These are phyloP conservation scores for Eudemis profundana DNA, from an alignment of 2,888 invertebrate genomes.

Conservation along the genomic window DNA sequence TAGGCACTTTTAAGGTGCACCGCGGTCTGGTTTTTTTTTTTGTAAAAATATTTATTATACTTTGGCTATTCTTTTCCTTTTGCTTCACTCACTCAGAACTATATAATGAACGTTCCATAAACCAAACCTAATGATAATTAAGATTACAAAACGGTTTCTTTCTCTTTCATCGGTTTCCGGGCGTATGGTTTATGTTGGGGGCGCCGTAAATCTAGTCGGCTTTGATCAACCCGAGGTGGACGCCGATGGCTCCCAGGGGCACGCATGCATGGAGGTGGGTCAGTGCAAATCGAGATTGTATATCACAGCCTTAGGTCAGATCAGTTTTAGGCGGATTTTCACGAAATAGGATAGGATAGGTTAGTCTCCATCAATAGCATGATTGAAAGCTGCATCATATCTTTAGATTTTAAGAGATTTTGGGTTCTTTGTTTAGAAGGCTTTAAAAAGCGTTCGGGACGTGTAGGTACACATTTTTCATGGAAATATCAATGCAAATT, in stretches of 20 bases:
- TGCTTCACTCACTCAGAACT: slow-evolving; percentile 4
- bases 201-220: slow-evolving; percentile 63
- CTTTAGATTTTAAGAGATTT: not conserved
- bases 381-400: too few relatives aligned
- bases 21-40: too few relatives aligned
- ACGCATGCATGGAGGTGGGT: slow-evolving; percentile 43
- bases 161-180: slow-evolving; percentile 67
- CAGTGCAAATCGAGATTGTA: slow-evolving; percentile 45
- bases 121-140: slow-evolving; percentile 42
- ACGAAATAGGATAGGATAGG: not conserved
- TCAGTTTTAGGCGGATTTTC: slow-evolving; percentile 1
- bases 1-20: too few relatives aligned
- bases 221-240: slow-evolving; percentile 58
- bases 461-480: too few relatives aligned
- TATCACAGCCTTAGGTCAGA: slow-evolving; percentile 55
- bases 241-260: slow-evolving; percentile 46
- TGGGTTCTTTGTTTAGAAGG: too few relatives aligned
- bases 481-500: too few relatives aligned
- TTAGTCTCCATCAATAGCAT: not conserved
- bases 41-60: too few relatives aligned
- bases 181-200: slow-evolving; percentile 69
- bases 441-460: too few relatives aligned
- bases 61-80: too few relatives aligned
- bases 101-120: slow-evolving; percentile 34
- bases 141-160: slow-evolving; percentile 52